Percentiles rank a stretch among this genome's conserved stretches.
Evolutionary conservation across 2,888 invertebrate species (phyloP).

Genomic region (Pachymerium ferrugineum): DNA sequence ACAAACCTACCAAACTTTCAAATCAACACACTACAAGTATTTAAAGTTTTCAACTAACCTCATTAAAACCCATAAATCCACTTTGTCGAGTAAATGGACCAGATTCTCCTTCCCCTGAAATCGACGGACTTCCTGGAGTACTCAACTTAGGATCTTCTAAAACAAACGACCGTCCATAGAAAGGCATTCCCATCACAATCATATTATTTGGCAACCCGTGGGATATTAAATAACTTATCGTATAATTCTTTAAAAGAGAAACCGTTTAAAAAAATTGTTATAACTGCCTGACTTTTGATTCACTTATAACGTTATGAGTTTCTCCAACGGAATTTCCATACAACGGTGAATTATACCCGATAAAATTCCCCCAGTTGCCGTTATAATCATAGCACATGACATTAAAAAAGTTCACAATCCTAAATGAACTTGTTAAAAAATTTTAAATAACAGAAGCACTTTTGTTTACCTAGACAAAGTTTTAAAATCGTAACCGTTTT

Average conservation of each 20-base stretch:
- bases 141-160: conserved; percentile 44
- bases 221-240: conserved; percentile 66
- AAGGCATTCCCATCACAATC: conserved; percentile 71
- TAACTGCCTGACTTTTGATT: background rate
- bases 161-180: conserved; percentile 75
- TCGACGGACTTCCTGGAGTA: conserved; percentile 44
- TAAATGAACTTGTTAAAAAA: too few relatives aligned
- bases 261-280: background rate
- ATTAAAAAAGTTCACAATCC: conserved; percentile 68
- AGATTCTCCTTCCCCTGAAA: conserved; percentile 59
- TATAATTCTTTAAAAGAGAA: conserved; percentile 57
- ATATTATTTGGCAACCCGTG: conserved; percentile 70
- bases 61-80: conserved; percentile 84
- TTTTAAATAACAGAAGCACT: too few relatives aligned
- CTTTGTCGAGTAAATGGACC: conserved; percentile 72
- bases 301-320: conserved; percentile 61
- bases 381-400: conserved; percentile 89
- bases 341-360: conserved; percentile 74
- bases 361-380: conserved; percentile 70
- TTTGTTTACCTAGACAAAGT: background rate
- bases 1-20: too few relatives aligned
- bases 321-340: conserved; percentile 42
- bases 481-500: background rate
- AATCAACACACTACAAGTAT: too few relatives aligned
- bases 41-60: too few relatives aligned